phyloP scores from a whole-genome alignment of 2,797 vertebrate genomes.

The Acanthurus leucopareius region DNA sequence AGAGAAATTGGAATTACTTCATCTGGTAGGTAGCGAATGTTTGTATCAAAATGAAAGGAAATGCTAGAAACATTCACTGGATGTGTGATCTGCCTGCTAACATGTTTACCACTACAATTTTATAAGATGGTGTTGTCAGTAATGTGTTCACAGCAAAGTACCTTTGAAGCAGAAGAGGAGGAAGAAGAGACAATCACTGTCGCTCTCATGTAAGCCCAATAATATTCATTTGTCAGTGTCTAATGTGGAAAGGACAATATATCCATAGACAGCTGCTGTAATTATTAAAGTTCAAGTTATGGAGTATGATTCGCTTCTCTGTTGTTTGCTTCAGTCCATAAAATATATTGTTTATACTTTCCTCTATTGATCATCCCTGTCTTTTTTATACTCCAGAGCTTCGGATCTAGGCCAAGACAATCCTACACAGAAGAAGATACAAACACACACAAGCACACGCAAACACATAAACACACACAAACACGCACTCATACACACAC shows the following conservation, averaged over 20 bases:
- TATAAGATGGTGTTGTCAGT: too few relatives aligned
- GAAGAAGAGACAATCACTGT: neutral
- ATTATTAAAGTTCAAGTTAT: neutral
- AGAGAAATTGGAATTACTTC: neutral
- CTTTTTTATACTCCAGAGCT: neutral
- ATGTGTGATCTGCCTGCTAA: neutral
- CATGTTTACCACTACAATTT: neutral
- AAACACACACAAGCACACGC: too few relatives aligned
- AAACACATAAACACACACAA: too few relatives aligned
- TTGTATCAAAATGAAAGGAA: neutral
- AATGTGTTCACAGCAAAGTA: neutral
- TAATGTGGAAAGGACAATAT: neutral
- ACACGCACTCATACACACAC: neutral
- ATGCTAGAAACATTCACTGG: neutral
- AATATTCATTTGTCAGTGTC: neutral
- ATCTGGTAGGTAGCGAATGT: too few relatives aligned
- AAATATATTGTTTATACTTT: neutral
- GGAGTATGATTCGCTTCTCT: neutral
- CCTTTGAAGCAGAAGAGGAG: neutral
- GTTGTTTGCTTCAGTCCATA: neutral
- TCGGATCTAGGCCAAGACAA: conserved; percentile 39
- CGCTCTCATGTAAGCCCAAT: neutral
- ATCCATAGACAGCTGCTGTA: neutral
- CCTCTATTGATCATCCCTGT: conserved; percentile 15
- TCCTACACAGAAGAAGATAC: too few relatives aligned